Base-by-base conservation (phyloP, 2,113 vertebrate species). In the Kryptolebias marmoratus region DNA sequence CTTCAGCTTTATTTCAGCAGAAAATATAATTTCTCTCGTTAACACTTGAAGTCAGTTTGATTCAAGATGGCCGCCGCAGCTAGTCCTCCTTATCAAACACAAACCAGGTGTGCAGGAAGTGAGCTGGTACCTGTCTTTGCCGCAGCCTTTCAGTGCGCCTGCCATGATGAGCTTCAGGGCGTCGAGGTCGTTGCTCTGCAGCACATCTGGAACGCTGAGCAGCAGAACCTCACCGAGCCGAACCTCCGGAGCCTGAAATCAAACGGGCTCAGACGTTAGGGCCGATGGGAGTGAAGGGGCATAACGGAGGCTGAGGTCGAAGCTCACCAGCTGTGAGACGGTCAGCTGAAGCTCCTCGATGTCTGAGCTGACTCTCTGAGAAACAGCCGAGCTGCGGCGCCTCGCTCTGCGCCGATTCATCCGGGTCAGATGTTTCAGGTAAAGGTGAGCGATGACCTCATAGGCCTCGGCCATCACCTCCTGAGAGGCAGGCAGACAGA, bases 381-480 rank as follows among this genome's bases (percentile, higher is more conserved):
- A 71, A 0, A 91, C 49, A 28, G 88, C 5, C 5, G 0, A 0
- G 28, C 18, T 44, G 91, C 91, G 92, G 14, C 2, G 12, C 0
- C 1, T 49, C 56, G 93, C 68, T 45, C 27, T 22, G 0, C 1
- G 28, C 22, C 0, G 53, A 11, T 67, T 86, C 27, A 2, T 73
- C 13, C 16, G 30, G 65, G 86, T 36, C 10, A 93, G 76, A 71
- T 71, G 64, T 36, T 63, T 28, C 9, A 93, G 22, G 79, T 93
- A 93, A 63, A 47, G 5, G 1, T 27, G 61, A 16, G 8, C 11
- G 3, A 90, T 67, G 62, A 70, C 18, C n/a, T 64, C 27, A 31
- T 88, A 90, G n/a, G 53, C 75, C 14, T 66, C 12, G 3, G 81
- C 64, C 64, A 88, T 50, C 45, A 90, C 83, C 4, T 22, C 57